These are phyloP conservation scores for Platysternon megacephalum DNA, from an alignment of 2,113 vertebrate genomes.

Conservation along the genomic window DNA sequence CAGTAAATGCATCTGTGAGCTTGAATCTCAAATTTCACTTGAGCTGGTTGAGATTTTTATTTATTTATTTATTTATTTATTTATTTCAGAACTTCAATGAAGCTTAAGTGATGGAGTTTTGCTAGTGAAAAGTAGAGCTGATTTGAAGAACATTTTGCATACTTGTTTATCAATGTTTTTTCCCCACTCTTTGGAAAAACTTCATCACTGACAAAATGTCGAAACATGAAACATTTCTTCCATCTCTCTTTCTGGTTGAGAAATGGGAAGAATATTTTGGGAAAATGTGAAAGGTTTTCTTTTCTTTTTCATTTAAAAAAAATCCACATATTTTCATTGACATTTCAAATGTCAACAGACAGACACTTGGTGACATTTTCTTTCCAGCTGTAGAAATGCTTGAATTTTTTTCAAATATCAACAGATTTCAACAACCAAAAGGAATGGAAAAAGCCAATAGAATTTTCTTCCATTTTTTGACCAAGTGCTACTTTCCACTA, in stretches of 20 bases:
- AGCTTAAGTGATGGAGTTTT: not conserved
- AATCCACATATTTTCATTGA: not conserved
- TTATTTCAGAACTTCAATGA: not conserved
- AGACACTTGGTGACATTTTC: not conserved
- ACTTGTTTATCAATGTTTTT: not conserved
- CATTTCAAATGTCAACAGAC: not conserved
- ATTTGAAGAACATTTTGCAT: not conserved
- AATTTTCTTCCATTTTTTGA: not conserved
- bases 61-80: not conserved
- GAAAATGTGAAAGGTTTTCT: not conserved
- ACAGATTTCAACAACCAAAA: not conserved
- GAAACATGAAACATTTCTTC: not conserved
- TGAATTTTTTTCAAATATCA: not conserved
- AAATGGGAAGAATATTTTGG: not conserved
- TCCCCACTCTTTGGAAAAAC: not conserved
- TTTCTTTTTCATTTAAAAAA: not conserved
- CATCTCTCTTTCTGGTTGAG: not conserved
- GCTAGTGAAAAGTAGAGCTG: not conserved
- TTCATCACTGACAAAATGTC: not conserved
- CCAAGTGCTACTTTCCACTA: not conserved
- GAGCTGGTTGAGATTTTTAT: not conserved
- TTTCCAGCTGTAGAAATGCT: not conserved
- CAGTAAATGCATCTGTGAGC: not conserved
- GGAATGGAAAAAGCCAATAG: not conserved
- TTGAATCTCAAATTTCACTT: not conserved